Evolutionary conservation across 2,113 vertebrate genomes (phyloP).

Genomic region (Seriola rivoliana): DNA sequence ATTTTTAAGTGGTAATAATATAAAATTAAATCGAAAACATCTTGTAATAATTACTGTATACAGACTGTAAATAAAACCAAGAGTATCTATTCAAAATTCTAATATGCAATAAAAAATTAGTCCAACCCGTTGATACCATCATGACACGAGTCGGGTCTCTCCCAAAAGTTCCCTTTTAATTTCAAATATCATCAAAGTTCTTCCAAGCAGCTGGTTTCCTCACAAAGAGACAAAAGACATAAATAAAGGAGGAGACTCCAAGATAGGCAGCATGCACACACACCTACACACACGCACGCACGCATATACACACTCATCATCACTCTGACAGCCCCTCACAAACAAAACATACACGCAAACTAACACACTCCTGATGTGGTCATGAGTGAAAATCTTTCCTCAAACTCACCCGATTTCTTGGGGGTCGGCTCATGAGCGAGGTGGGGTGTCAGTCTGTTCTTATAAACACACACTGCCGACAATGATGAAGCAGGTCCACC

Average conservation of each 20-base stretch:
- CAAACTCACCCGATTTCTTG: slow-evolving; percentile 89
- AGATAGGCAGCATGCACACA: slow-evolving; percentile 75
- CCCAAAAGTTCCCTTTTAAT: slow-evolving; percentile 4
- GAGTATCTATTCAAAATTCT: not conserved
- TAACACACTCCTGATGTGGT: slow-evolving; percentile 8
- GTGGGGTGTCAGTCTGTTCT: slow-evolving; percentile 69
- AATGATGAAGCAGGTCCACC: slow-evolving; percentile 78
- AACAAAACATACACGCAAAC: not conserved
- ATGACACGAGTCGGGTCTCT: not conserved
- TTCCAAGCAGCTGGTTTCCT: slow-evolving; percentile 36
- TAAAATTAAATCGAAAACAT: not conserved
- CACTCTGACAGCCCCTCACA: not conserved
- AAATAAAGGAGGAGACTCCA: slow-evolving; percentile 50
- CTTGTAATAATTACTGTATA: not conserved
- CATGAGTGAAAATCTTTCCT: slow-evolving; percentile 35
- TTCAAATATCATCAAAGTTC: slow-evolving; percentile 14
- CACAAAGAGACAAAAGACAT: slow-evolving; percentile 12
- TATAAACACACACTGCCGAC: slow-evolving; percentile 82
- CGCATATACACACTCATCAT: not conserved
- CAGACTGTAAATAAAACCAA: slow-evolving; percentile 1
- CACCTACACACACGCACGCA: slow-evolving; percentile 29
- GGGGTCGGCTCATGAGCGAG: slow-evolving; percentile 86
- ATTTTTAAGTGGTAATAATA: slow-evolving; percentile 4
- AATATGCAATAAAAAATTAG: not conserved
- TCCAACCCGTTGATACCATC: not conserved